These are phyloP conservation scores for Microcebus tavaratra DNA, from an alignment of 2,113 vertebrate species.

Conservation along the genomic window DNA sequence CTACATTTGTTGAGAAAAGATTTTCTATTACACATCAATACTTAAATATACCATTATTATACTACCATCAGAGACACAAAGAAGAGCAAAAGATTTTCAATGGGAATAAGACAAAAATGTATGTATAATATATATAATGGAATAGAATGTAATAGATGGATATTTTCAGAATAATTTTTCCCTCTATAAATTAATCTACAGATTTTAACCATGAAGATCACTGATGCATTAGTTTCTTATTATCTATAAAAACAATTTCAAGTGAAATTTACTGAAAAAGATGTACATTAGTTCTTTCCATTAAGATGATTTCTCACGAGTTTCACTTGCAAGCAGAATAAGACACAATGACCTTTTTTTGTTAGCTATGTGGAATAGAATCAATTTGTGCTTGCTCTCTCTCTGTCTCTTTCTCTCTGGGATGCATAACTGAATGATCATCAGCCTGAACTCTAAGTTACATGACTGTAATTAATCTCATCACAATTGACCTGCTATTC, in stretches of 20 bases:
- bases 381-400: constrained; percentile 62
- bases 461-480: constrained; percentile 81
- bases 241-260: constrained; percentile 38
- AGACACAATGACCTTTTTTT: constrained; percentile 65
- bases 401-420: constrained; percentile 18
- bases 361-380: constrained; percentile 73
- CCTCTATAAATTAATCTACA: background rate
- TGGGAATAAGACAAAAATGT: background rate
- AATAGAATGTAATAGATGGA: background rate
- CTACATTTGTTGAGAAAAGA: background rate
- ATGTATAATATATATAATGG: background rate
- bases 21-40: background rate
- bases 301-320: background rate
- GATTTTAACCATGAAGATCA: background rate
- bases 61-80: background rate
- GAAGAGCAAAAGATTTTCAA: background rate
- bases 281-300: background rate
- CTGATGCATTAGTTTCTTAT: background rate
- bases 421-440: constrained; percentile 75
- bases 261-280: background rate
- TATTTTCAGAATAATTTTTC: constrained; percentile 3
- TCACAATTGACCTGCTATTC: constrained; percentile 66
- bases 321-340: constrained; percentile 55
- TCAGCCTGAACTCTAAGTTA: constrained; percentile 73
- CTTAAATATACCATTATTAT: background rate